phyloP scores from a whole-genome alignment of 2,113 vertebrate species.

The Eira barbara region DNA sequence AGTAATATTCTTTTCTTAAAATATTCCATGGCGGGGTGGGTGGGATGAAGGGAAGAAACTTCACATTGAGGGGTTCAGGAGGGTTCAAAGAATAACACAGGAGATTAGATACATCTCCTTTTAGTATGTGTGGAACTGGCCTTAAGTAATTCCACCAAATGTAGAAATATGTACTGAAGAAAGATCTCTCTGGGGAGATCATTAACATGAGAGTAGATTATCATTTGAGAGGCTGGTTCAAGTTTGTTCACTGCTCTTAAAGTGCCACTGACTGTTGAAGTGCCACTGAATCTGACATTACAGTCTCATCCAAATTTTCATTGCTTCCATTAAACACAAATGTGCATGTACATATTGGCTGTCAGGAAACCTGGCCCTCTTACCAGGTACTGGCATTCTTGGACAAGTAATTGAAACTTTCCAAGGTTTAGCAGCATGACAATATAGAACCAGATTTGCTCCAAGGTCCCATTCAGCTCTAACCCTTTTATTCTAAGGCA shows the following conservation, averaged over 20 bases:
- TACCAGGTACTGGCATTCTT: neutral
- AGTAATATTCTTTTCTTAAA: conserved; percentile 1
- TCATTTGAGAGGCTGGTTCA: neutral
- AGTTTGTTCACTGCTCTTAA: neutral
- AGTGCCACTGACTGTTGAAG: neutral
- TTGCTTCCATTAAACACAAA: neutral
- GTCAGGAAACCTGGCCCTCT: neutral
- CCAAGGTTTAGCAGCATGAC: neutral
- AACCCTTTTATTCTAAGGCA: neutral
- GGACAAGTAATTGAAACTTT: conserved; percentile 7
- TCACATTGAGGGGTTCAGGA: neutral
- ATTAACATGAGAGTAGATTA: neutral
- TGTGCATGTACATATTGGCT: neutral
- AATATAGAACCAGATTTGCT: neutral
- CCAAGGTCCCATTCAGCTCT: neutral
- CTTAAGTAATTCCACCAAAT: neutral
- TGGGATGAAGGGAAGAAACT: neutral
- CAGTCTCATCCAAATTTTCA: neutral
- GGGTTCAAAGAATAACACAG: neutral
- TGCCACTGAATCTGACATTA: neutral
- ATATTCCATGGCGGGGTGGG: neutral
- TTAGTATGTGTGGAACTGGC: neutral
- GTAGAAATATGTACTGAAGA: neutral
- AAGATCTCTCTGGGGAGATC: neutral
- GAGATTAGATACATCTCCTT: neutral